These are phyloP conservation scores for Idaea straminata DNA, from an alignment of 2,888 invertebrate species.

Conservation along the genomic window DNA sequence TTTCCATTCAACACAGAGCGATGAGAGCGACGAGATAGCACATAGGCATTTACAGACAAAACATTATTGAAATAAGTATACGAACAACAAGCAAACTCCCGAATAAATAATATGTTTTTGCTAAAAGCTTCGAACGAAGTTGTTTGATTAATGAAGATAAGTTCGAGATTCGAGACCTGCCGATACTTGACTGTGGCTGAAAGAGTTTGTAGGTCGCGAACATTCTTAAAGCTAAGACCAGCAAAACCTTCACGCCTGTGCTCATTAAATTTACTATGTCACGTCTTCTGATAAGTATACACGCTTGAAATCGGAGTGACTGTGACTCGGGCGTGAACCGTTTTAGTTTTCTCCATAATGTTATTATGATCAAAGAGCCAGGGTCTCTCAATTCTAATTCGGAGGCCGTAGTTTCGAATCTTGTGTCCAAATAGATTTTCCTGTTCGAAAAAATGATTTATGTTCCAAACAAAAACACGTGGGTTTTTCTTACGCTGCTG, in stretches of 20 bases:
- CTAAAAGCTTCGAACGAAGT: slow-evolving; percentile 42
- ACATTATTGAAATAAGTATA: slow-evolving; percentile 20
- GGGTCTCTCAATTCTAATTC: background rate
- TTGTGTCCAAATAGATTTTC: background rate
- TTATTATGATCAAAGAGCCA: background rate
- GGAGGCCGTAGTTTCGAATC: background rate
- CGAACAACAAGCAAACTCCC: slow-evolving; percentile 16
- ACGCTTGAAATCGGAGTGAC: slow-evolving; percentile 26
- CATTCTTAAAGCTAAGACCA: slow-evolving; percentile 51
- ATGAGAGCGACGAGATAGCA: background rate
- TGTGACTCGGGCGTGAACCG: slow-evolving; percentile 15
- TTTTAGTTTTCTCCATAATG: background rate
- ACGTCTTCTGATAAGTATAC: slow-evolving; percentile 41
- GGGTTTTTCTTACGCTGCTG: too few relatives aligned
- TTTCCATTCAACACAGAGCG: background rate
- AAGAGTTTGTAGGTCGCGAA: slow-evolving; percentile 66
- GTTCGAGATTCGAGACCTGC: slow-evolving; percentile 57
- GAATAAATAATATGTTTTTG: slow-evolving; percentile 34
- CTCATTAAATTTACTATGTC: slow-evolving; percentile 54
- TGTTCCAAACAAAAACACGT: too few relatives aligned
- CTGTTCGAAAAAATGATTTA: background rate
- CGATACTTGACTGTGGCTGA: slow-evolving; percentile 57
- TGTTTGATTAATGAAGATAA: slow-evolving; percentile 65
- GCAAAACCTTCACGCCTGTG: slow-evolving; percentile 41
- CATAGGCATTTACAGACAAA: slow-evolving; percentile 11